A percentile compares a stretch with the other conserved stretches of the same genome.
phyloP scores from a whole-genome alignment of 1,140 invertebrate species.

The Ladona fulva region DNA sequence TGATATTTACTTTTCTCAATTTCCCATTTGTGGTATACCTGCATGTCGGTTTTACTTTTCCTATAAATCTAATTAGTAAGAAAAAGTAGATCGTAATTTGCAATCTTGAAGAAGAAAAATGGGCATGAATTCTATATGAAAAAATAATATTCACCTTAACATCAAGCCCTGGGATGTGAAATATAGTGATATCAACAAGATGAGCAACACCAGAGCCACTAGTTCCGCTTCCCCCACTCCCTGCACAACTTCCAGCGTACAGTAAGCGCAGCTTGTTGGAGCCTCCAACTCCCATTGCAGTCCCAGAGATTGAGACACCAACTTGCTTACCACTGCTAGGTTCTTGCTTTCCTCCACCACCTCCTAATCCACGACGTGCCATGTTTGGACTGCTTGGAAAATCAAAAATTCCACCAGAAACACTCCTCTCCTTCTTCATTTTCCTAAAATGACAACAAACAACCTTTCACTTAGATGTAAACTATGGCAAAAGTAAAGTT shows the following conservation, averaged over 20 bases:
- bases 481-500: too few relatives aligned
- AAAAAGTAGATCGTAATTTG: too few relatives aligned
- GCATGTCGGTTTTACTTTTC: too few relatives aligned
- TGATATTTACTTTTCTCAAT: too few relatives aligned
- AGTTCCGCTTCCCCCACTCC: not conserved
- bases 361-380: constrained; percentile 27
- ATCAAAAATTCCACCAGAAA: constrained; percentile 58
- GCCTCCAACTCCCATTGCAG: not conserved
- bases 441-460: constrained; percentile 27
- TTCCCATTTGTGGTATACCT: too few relatives aligned
- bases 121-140: too few relatives aligned
- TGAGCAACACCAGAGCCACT: constrained; percentile 32
- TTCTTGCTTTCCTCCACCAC: not conserved
- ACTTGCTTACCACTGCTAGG: not conserved
- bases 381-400: constrained; percentile 46
- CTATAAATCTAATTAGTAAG: too few relatives aligned
- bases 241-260: not conserved
- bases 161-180: constrained; percentile 89
- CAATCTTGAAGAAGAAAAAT: too few relatives aligned
- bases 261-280: not conserved
- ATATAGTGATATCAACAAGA: constrained; percentile 76
- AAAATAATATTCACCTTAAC: constrained; percentile 58
- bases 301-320: not conserved
- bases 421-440: constrained; percentile 61
- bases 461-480: too few relatives aligned